A percentile compares a stretch with the other conserved stretches of the same genome.
Evolutionary conservation across 1,140 invertebrate genomes (phyloP).

Genomic region (Lithobius niger): DNA sequence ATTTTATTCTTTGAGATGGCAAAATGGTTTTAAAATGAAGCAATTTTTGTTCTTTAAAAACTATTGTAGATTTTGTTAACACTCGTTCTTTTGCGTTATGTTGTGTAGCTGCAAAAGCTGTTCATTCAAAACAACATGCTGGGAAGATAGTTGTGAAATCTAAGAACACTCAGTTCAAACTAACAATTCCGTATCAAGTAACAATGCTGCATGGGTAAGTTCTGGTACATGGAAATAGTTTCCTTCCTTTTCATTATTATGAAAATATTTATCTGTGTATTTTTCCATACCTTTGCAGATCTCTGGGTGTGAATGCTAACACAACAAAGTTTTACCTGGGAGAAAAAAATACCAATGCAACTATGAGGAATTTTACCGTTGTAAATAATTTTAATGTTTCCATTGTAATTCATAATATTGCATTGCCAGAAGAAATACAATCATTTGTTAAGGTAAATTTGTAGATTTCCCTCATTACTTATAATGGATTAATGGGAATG

Average conservation of each 20-base stretch:
- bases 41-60: constrained; percentile 11
- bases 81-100: no score
- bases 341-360: constrained; percentile 19
- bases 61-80: no score
- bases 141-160: constrained; percentile 55
- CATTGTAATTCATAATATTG: constrained; percentile 52
- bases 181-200: constrained; percentile 35
- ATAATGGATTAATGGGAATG: background rate
- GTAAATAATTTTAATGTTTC: constrained; percentile 55
- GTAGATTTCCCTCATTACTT: constrained; percentile 23
- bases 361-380: constrained; percentile 41
- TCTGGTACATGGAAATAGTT: background rate
- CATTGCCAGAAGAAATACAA: constrained; percentile 44
- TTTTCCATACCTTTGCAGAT: constrained; percentile 25
- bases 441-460: constrained; percentile 51
- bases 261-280: constrained; percentile 1
- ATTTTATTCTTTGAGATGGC: no score
- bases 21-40: no score
- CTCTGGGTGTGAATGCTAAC: constrained; percentile 32
- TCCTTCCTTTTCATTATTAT: background rate
- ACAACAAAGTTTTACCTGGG: constrained; percentile 33
- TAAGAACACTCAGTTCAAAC: constrained; percentile 45
- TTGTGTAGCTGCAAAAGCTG: constrained; percentile 34
- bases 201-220: constrained; percentile 15
- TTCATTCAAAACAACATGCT: constrained; percentile 32